Evolutionary conservation across 2,888 invertebrate genomes (phyloP), one percentile per base, ranked within the genome.

Genomic region (Capitulum mitella): DNA sequence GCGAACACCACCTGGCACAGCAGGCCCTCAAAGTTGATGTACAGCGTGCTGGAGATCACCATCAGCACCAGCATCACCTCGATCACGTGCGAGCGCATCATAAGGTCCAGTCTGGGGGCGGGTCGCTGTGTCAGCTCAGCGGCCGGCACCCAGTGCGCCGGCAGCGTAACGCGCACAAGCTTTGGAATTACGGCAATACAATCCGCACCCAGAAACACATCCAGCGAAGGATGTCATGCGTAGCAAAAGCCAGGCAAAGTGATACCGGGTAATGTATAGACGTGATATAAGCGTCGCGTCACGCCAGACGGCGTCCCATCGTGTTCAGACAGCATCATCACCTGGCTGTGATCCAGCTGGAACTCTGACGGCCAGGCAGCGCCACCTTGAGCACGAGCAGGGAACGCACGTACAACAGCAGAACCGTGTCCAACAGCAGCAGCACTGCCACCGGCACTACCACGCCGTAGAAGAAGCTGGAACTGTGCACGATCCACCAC

Each of bases 401-500:
- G n/a, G 61, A n/a, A 1, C 61, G n/a, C 29, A 61, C 61, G 29
- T 14, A 61, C 29, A 61, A 6, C 29, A 29, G 61, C 61, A 61
- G 61, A 6, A 32, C 29, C 12, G 61, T 29, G 61, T 61, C 61
- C n/a, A 61, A 3, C 29, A 61, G n/a, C 29, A 61, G 32, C 61
- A 61, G 61, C 8, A 8, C 10, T 5, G 29, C n/a, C 29, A 29
- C 32, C 29, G 61, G 61, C 61, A 61, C 29, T 29, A 61, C 29
- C 29, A 61, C 61, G 61, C 61, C 61, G 61, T 61, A 61, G 61
- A 61, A 61, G 29, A 61, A 29, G 61, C 29, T 61, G 61, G 29
- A 29, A 29, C 3, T 29, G 29, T 29, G 61, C 61, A 29, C 16
- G 10, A 61, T 61, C 61, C 61, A 61, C 61, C 61, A 61, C 16